Evolutionary conservation across 2,113 vertebrate species (phyloP).

Genomic region (Caranx ignobilis): DNA sequence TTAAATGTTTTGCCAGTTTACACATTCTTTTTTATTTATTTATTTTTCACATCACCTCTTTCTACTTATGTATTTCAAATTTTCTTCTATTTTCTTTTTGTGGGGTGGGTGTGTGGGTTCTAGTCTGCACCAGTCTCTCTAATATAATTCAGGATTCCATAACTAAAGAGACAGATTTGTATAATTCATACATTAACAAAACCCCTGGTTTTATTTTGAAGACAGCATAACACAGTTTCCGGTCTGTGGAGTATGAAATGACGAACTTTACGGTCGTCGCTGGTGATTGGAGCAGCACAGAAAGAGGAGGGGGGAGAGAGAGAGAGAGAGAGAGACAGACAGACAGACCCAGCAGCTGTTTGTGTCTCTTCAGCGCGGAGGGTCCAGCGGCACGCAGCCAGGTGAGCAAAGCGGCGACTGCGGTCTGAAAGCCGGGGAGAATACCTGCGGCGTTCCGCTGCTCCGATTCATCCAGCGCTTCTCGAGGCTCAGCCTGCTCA

Average conservation of each 20-base stretch:
- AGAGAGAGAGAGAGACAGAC: neutral
- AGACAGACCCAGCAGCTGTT: neutral
- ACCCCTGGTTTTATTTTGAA: slow-evolving; percentile 29
- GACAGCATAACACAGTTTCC: neutral
- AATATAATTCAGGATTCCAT: neutral
- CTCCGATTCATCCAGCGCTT: neutral
- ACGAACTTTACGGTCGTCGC: neutral
- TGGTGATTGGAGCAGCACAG: neutral
- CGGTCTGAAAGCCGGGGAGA: neutral
- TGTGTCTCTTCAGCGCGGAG: slow-evolving; percentile 1
- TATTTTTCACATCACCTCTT: too few species aligned
- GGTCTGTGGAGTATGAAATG: neutral
- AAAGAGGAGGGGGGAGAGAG: neutral
- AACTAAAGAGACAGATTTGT: neutral
- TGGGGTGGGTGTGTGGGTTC: too few species aligned
- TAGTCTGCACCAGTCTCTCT: too few species aligned
- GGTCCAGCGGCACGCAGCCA: slow-evolving; percentile 11
- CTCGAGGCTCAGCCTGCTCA: neutral
- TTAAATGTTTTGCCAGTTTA: too few species aligned
- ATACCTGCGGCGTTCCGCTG: neutral
- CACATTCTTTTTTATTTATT: too few species aligned
- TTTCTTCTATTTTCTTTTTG: too few species aligned
- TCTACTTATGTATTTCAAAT: too few species aligned
- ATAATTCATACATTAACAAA: neutral
- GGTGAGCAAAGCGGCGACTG: slow-evolving; percentile 21